Evolutionary conservation across 2,888 invertebrate genomes (phyloP), one percentile per base, ranked within the genome.

Genomic region (Hyles lineata): DNA sequence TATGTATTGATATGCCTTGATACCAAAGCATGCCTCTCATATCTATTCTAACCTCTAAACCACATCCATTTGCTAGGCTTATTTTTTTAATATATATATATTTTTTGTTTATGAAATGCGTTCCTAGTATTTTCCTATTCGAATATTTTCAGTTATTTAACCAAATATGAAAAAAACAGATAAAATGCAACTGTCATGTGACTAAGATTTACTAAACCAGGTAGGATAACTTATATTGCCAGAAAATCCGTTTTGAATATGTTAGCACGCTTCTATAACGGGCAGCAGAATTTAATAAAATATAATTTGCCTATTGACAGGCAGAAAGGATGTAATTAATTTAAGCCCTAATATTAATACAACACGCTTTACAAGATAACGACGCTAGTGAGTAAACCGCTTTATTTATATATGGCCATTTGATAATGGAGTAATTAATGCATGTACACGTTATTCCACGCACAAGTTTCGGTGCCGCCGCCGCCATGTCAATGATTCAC

Each of bases 381-480:
- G 55, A 55, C 35, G 72, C 67, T 72, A 72, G 67, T 58, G 58
- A 58, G 67, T 67, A 67, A 71, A 67, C 58, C 25, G 72, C 72
- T 72, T 72, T 32, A 43, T 70, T 60, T 63, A 55, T 74, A 73
- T 75, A 74, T 77, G 75, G 73, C 73, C 73, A 74, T 73, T 63
- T 72, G 29, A 73, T 71, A 43, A 70, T 59, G 72, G 60, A 62
- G 73, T 70, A 70, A 72, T 43, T 50, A 29, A 60, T 76, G 77
- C 75, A 76, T 77, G 76, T 72, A 67, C n/a, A 63, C 52, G 72
- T 72, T 72, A 72, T 72, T 70, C 63, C 63, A 72, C 58, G 72
- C 72, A 72, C 58, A 63, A 72, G 72, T 72, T 72, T 72, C 58
- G 72, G 72, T 91, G 93, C 93, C 93, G 93, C 93, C 92, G 92